These are phyloP conservation scores for Morpho deidamia DNA, from an alignment of 2,888 invertebrate genomes.

Conservation along the genomic window DNA sequence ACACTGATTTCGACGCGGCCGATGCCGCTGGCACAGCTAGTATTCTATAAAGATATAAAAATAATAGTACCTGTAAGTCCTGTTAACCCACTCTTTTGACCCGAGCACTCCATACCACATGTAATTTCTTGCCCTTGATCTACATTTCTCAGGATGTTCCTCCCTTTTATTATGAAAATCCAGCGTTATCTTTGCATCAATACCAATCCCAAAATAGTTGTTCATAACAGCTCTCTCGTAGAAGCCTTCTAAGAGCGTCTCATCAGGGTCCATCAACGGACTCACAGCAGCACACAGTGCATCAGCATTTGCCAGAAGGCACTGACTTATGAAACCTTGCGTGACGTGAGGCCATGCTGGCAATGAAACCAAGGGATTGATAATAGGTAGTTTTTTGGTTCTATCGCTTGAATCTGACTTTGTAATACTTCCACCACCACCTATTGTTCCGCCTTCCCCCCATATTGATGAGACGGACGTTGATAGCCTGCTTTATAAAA, in stretches of 20 bases:
- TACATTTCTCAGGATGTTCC: conserved; percentile 97
- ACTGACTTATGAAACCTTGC: conserved; percentile 95
- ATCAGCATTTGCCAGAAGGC: conserved; percentile 96
- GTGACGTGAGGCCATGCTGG: conserved; percentile 93
- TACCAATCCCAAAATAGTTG: conserved; percentile 98
- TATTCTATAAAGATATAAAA: no score
- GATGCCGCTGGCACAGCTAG: no score
- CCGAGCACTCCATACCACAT: conserved; percentile 95
- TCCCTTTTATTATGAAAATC: conserved; percentile 98
- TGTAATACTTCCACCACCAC: conserved; percentile 38
- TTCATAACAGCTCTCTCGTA: conserved; percentile 98
- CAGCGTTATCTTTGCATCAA: conserved; percentile 97
- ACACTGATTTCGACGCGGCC: no score
- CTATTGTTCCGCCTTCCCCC: conserved; percentile 56
- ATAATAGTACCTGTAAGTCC: conserved; percentile 86
- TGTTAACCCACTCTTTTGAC: conserved; percentile 89
- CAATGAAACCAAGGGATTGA: conserved; percentile 91
- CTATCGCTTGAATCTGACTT: conserved; percentile 76
- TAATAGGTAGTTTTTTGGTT: conserved; percentile 88
- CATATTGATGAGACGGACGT: conserved; percentile 75
- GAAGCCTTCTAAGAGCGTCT: conserved; percentile 91
- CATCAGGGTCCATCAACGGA: conserved; percentile 95
- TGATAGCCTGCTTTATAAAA: conserved; percentile 54
- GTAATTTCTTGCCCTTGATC: conserved; percentile 95
- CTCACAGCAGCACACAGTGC: conserved; percentile 97